These are phyloP conservation scores for Phyllostomus hastatus DNA, from an alignment of 2,113 vertebrate genomes.

Conservation along the genomic window DNA sequence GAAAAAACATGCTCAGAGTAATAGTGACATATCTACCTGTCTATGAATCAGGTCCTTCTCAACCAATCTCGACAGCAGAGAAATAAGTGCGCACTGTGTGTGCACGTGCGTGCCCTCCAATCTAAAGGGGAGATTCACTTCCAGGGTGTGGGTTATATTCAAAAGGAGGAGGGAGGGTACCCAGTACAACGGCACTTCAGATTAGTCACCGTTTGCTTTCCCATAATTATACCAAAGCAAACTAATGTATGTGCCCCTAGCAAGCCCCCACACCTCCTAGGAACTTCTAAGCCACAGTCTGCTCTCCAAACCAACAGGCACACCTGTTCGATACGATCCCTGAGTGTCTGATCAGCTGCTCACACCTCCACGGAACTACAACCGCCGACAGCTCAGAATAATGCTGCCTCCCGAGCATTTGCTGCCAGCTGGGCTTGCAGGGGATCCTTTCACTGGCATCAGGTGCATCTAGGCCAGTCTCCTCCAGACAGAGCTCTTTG, in stretches of 20 bases:
- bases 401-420: no score
- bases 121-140: neutral
- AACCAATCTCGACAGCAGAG: neutral
- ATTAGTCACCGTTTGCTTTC: neutral
- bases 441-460: neutral
- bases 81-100: neutral
- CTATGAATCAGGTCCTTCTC: neutral
- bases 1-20: neutral
- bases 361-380: neutral
- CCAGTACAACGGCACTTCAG: rapidly evolving
- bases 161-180: neutral
- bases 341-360: no score
- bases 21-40: neutral
- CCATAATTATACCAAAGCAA: neutral
- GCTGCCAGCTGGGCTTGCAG: no score
- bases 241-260: no score
- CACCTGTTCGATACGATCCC: rapidly evolving
- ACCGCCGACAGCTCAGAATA: rapidly evolving
- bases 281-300: neutral
- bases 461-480: neutral
- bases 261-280: neutral
- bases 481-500: neutral
- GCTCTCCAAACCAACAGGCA: neutral
- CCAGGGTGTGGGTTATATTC: neutral
- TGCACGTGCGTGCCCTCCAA: neutral